These are phyloP conservation scores for Anas flavirostris DNA, from an alignment of 2,797 vertebrate species.

Conservation along the genomic window DNA sequence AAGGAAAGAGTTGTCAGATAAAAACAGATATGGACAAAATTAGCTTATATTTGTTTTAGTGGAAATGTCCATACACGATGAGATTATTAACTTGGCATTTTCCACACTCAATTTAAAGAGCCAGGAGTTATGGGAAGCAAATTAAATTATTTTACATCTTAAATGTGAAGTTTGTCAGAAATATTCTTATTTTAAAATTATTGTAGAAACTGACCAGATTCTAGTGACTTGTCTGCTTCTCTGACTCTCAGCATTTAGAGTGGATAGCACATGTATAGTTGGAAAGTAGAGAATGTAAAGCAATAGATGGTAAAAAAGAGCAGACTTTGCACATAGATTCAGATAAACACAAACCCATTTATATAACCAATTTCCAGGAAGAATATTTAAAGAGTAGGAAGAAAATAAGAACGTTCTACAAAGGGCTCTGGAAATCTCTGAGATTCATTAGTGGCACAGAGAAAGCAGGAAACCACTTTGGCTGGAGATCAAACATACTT, in stretches of 20 bases:
- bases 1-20: conserved; percentile 56
- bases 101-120: background rate
- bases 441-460: background rate
- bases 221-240: background rate
- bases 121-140: background rate
- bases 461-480: background rate
- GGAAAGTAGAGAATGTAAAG: background rate
- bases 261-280: background rate
- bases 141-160: background rate
- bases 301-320: background rate
- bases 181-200: background rate
- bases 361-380: background rate
- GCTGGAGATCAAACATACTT: background rate
- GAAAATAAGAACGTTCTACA: background rate
- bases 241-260: background rate
- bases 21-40: conserved; percentile 36
- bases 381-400: background rate
- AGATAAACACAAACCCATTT: background rate
- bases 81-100: background rate
- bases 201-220: background rate
- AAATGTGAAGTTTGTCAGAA: background rate
- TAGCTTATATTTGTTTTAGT: background rate
- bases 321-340: background rate
- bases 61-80: background rate
- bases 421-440: background rate